phyloP scores from a whole-genome alignment of 2,113 vertebrate genomes.

The Lampris incognitus region DNA sequence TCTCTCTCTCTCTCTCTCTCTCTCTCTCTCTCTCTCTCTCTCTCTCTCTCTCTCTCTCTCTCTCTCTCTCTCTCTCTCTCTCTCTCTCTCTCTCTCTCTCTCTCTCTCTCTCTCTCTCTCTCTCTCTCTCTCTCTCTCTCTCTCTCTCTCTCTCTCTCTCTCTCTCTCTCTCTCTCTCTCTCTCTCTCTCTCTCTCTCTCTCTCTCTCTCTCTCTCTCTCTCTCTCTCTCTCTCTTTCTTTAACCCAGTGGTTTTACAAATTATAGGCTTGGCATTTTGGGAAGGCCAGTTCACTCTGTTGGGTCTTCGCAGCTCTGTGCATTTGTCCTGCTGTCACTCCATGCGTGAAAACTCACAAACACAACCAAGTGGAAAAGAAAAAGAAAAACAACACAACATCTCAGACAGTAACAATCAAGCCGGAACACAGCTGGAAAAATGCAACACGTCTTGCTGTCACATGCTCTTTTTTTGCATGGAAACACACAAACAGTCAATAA shows the following conservation, averaged over 20 bases:
- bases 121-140: neutral
- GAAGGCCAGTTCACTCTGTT: constrained; percentile 55
- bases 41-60: neutral
- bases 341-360: constrained; percentile 48
- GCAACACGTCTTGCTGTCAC: neutral
- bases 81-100: neutral
- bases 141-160: neutral
- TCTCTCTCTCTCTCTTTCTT: neutral
- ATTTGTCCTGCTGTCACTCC: constrained; percentile 58
- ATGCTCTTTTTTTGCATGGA: constrained; percentile 2
- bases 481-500: constrained; percentile 31
- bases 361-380: constrained; percentile 29
- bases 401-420: constrained; percentile 18
- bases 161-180: neutral
- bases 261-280: constrained; percentile 65
- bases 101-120: neutral
- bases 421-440: constrained; percentile 3
- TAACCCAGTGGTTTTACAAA: constrained; percentile 47
- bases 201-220: neutral
- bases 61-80: neutral
- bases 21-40: neutral
- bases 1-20: neutral
- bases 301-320: constrained; percentile 68
- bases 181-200: neutral
- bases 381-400: neutral